Percentiles rank a stretch among this genome's conserved stretches.
Evolutionary conservation across 2,888 invertebrate genomes (phyloP).

Genomic region (Patella ulyssiponensis): DNA sequence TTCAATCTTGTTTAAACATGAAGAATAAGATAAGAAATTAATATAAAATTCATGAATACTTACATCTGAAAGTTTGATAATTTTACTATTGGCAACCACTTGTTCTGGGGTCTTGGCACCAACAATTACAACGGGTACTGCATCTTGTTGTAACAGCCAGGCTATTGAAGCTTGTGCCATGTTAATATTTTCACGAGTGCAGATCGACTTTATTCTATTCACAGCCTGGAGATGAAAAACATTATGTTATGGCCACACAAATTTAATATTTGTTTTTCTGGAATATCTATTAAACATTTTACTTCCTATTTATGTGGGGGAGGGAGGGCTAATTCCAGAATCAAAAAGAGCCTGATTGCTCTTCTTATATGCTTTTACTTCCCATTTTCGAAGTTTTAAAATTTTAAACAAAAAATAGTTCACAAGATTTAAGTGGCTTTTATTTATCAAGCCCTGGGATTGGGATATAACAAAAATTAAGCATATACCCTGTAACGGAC

Average conservation of each 20-base stretch:
- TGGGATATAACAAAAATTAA: too few relatives aligned
- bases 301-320: neutral
- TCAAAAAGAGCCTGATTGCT: too few relatives aligned
- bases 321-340: too few relatives aligned
- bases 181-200: slow-evolving; percentile 52
- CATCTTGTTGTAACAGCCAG: slow-evolving; percentile 64
- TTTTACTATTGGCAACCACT: slow-evolving; percentile 59
- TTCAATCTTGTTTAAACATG: too few relatives aligned
- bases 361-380: too few relatives aligned
- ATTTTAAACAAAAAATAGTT: too few relatives aligned
- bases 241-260: neutral
- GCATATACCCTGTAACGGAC: too few relatives aligned
- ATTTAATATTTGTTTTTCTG: neutral
- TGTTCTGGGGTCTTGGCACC: slow-evolving; percentile 65
- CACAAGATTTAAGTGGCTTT: too few relatives aligned
- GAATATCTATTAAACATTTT: neutral
- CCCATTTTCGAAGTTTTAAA: too few relatives aligned
- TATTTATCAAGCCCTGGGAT: too few relatives aligned
- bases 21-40: too few relatives aligned
- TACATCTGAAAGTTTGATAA: slow-evolving; percentile 59
- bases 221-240: slow-evolving; percentile 47
- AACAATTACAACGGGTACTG: slow-evolving; percentile 56
- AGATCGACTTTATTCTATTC: slow-evolving; percentile 52
- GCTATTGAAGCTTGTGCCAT: slow-evolving; percentile 63
- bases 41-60: neutral